These are phyloP conservation scores for Drosophila recens DNA, from an alignment of 2,888 invertebrate species.

Conservation along the genomic window DNA sequence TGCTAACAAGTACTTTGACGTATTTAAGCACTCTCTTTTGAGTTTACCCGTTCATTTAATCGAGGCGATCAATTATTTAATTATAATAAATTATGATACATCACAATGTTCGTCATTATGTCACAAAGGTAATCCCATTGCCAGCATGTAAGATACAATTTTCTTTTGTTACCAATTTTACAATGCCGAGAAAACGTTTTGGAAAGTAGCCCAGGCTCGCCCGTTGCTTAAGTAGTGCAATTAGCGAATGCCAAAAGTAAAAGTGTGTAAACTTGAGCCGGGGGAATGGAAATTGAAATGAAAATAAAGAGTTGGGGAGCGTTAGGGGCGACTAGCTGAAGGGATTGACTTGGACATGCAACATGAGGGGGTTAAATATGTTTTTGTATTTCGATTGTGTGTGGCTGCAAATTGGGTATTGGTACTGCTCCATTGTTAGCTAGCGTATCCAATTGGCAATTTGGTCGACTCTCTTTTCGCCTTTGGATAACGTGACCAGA, in stretches of 20 bases:
- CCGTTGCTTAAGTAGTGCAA: slow-evolving; percentile 71
- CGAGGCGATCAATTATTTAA: slow-evolving; percentile 54
- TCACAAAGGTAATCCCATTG: slow-evolving; percentile 40
- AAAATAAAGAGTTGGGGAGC: neutral
- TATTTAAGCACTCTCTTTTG: neutral
- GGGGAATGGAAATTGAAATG: neutral
- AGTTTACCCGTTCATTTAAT: slow-evolving; percentile 1
- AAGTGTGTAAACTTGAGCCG: slow-evolving; percentile 52
- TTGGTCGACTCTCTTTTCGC: slow-evolving; percentile 7
- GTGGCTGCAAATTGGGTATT: neutral
- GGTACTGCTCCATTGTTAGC: neutral
- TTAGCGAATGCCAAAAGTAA: slow-evolving; percentile 68
- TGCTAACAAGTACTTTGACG: slow-evolving; percentile 1
- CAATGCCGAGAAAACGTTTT: slow-evolving; percentile 39
- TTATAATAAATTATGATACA: slow-evolving; percentile 49
- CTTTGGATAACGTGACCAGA: slow-evolving; percentile 46
- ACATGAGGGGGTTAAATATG: neutral
- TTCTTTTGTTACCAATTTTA: slow-evolving; percentile 43
- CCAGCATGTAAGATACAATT: slow-evolving; percentile 40
- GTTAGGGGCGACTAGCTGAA: slow-evolving; percentile 4
- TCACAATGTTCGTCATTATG: slow-evolving; percentile 42
- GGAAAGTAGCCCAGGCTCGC: slow-evolving; percentile 64
- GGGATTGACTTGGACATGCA: slow-evolving; percentile 7
- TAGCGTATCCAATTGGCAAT: neutral
- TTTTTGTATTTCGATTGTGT: neutral